These are phyloP conservation scores for Chaetodon auriga DNA, from an alignment of 2,113 vertebrate species.

Conservation along the genomic window DNA sequence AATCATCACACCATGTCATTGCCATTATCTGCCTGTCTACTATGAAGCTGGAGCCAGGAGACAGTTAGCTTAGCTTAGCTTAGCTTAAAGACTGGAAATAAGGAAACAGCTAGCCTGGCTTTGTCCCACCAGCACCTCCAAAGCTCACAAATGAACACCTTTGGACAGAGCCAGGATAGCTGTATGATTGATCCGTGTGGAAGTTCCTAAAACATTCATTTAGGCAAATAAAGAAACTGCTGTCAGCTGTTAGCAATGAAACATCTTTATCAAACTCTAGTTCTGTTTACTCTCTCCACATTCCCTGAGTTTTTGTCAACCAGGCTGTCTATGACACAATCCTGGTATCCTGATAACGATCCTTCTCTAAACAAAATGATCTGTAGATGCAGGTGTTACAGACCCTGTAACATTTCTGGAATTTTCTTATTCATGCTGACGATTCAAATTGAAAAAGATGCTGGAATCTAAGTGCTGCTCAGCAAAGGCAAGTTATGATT, in stretches of 20 bases:
- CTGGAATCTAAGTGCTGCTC: not conserved
- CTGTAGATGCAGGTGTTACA: not conserved
- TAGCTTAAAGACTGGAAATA: not conserved
- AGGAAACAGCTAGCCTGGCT: not conserved
- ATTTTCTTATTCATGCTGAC: not conserved
- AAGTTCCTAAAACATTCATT: not conserved
- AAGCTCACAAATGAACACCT: not conserved
- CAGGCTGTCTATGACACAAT: not conserved
- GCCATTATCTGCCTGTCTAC: not conserved
- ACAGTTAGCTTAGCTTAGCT: not conserved
- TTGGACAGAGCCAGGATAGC: not conserved
- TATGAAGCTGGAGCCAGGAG: not conserved
- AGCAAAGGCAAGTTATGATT: not conserved
- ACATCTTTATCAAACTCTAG: not conserved
- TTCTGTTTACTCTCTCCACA: constrained; percentile 6
- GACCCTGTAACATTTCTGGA: not conserved
- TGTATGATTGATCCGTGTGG: not conserved
- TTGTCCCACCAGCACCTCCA: not conserved
- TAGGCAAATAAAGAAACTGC: not conserved
- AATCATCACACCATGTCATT: not conserved
- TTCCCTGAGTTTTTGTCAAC: constrained; percentile 11
- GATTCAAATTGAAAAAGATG: not conserved
- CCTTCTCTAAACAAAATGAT: not conserved
- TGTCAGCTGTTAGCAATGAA: not conserved
- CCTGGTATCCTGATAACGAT: not conserved